Evolutionary conservation across 2,888 invertebrate genomes (phyloP), one percentile per base, ranked within the genome.

Genomic region (Rhingia rostrata): DNA sequence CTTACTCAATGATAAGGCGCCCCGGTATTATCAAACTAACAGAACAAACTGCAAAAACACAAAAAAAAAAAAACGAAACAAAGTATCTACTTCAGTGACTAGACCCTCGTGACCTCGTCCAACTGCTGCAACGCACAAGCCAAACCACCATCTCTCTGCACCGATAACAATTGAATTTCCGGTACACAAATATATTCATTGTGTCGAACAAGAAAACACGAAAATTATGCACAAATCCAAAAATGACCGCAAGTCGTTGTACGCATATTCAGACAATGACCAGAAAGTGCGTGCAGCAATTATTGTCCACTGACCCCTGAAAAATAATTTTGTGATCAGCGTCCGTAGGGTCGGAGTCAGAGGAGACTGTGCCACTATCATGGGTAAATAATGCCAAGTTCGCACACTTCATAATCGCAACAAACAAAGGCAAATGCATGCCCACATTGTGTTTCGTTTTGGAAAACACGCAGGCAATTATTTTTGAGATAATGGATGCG

Each of bases 161-260:
- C 66, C 54, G 66, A 67, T 67, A 74, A 73, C 79, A 80, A 80
- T 74, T 80, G 67, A 80, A 80, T 80, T 80, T 80, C 79, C 79
- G 79, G 79, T 73, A 56, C 39, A 60, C 33, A 61, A 53, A 64
- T 12, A 47, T 51, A 12, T 53, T 60, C 74, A 61, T 43, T 79
- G 37, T 61, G 39, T 61, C 12, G 4, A 51, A 12, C 37, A 43
- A 53, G 53, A 69, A 69, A 61, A 64, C 64, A 78, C 72, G 53
- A 64, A 64, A 60, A 53, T 53, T 79, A 66, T 79, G 79, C 79
- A 79, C 53, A 73, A 72, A 66, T 49, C 45, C 41, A 35, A 58
- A 47, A 67, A 14, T 58, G 73, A 60, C 53, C 32, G 37, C 33
- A 63, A 70, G 72, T 61, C 61, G 22, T 51, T 53, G 72, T 53